Evolutionary conservation across 2,797 vertebrate genomes (phyloP).

Genomic region (Intellagama lesueurii): DNA sequence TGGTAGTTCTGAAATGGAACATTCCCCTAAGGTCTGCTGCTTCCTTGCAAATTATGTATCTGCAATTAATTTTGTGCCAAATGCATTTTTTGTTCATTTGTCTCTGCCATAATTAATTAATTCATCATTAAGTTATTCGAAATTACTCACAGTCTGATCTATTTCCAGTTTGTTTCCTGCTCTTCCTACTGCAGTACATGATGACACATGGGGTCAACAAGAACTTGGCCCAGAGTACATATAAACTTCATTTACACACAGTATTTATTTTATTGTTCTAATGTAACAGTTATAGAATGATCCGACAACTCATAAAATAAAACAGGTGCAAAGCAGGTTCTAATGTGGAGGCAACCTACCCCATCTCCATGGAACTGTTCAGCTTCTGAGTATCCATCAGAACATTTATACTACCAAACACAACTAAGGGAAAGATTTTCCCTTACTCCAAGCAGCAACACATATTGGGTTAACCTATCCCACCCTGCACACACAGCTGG

Average conservation of each 20-base stretch:
- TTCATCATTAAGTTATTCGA: neutral
- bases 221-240: slow-evolving; percentile 6
- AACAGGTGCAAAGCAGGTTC: slow-evolving; percentile 14
- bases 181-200: neutral
- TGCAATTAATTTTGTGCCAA: neutral
- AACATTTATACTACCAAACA: neutral
- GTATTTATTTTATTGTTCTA: slow-evolving; percentile 36
- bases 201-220: slow-evolving; percentile 1
- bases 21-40: neutral
- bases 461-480: too few species aligned
- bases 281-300: slow-evolving; percentile 11
- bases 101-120: neutral
- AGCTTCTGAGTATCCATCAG: neutral
- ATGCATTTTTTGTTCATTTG: neutral
- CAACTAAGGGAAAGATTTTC: neutral
- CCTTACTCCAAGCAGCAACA: neutral
- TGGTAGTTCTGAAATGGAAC: neutral
- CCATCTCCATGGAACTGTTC: neutral
- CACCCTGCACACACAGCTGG: too few species aligned
- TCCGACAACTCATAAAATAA: slow-evolving; percentile 28
- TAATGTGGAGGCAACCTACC: neutral
- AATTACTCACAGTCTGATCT: neutral
- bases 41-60: neutral
- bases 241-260: slow-evolving; percentile 34
- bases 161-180: neutral